Evolutionary conservation across 2,797 vertebrate genomes (phyloP).

Genomic region (Pangasius larnaudii): DNA sequence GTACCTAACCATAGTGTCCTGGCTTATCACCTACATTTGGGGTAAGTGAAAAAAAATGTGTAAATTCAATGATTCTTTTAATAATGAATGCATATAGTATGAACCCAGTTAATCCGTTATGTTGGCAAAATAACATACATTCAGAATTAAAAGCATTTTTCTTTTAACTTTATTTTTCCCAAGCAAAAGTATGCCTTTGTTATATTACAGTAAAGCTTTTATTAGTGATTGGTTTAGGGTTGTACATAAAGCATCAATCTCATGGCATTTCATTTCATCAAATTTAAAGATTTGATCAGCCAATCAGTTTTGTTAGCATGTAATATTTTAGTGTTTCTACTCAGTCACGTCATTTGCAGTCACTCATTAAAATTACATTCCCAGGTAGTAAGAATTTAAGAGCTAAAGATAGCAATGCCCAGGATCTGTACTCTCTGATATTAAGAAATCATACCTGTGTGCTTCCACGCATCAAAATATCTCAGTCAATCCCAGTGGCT

Average conservation of each 20-base stretch:
- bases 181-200: not conserved
- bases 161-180: not conserved
- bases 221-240: not conserved
- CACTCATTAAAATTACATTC: not conserved
- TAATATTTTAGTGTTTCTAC: not conserved
- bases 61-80: not conserved
- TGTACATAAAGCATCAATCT: not conserved
- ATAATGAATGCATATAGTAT: not conserved
- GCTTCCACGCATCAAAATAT: constrained; percentile 13
- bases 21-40: not conserved
- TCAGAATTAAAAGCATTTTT: not conserved
- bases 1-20: not conserved
- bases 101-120: not conserved
- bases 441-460: constrained; percentile 17
- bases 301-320: not conserved
- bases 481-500: constrained; percentile 2
- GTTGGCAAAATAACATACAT: not conserved
- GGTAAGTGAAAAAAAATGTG: not conserved
- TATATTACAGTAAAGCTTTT: not conserved
- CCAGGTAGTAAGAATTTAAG: not conserved
- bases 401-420: not conserved
- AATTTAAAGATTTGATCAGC: not conserved
- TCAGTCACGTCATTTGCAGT: not conserved
- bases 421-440: not conserved
- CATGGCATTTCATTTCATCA: not conserved